Percentiles rank a stretch among this genome's conserved stretches.
Conservation (phyloP, 2,888 invertebrate genomes). For the Nebria salina region DNA sequence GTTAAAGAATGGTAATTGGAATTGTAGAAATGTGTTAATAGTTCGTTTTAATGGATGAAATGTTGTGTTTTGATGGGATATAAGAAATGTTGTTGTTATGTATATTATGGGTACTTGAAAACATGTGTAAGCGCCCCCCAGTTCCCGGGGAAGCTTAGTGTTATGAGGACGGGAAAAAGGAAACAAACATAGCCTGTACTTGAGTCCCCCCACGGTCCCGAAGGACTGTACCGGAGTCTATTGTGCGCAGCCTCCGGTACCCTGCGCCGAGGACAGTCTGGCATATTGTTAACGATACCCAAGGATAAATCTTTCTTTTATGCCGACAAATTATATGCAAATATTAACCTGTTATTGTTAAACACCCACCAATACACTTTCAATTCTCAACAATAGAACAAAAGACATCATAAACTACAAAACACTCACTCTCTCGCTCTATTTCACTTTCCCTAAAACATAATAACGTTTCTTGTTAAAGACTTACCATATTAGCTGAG, state of each 20-base stretch:
- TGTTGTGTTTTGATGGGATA: too few species aligned
- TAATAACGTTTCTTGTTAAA: too few species aligned
- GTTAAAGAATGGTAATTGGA: too few species aligned
- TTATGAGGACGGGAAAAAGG: not conserved
- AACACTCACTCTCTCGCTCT: too few species aligned
- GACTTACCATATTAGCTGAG: too few species aligned
- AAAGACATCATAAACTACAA: too few species aligned
- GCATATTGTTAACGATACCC: conserved; percentile 61
- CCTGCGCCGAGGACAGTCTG: conserved; percentile 56
- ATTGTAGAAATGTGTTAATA: too few species aligned
- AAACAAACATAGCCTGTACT: not conserved
- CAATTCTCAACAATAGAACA: not conserved
- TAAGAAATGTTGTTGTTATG: too few species aligned
- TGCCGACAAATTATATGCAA: conserved; percentile 65
- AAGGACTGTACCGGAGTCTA: not conserved
- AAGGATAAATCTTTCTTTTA: conserved; percentile 60
- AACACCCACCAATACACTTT: too few species aligned
- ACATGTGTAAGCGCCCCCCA: not conserved
- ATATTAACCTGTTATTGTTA: conserved; percentile 59
- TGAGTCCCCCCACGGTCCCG: not conserved
- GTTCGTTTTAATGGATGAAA: too few species aligned
- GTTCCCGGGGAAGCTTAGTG: not conserved
- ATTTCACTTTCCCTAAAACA: too few species aligned
- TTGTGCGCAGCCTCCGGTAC: conserved; percentile 38
- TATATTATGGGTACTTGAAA: not conserved